phyloP scores from a whole-genome alignment of 2,888 invertebrate genomes.

The Chironomus riparius region DNA sequence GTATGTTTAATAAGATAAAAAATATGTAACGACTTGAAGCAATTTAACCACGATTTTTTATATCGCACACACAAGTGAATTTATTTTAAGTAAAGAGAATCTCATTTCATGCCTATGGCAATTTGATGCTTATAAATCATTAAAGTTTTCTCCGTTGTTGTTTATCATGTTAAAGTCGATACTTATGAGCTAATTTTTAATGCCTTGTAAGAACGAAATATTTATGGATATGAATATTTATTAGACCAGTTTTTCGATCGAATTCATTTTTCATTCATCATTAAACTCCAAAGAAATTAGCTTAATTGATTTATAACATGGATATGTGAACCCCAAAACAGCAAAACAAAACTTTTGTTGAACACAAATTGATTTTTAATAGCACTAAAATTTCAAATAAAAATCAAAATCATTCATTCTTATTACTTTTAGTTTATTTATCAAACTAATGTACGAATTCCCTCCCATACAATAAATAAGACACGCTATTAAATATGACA shows the following conservation, averaged over 20 bases:
- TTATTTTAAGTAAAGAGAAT: neutral
- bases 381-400: neutral
- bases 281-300: neutral
- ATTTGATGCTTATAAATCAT: constrained; percentile 22
- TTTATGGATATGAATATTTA: neutral
- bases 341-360: neutral
- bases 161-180: neutral
- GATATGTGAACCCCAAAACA: neutral
- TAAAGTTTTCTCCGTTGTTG: neutral
- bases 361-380: constrained; percentile 21
- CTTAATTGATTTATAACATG: constrained; percentile 25
- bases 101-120: constrained; percentile 18
- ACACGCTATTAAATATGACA: too few species aligned
- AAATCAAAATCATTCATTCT: neutral
- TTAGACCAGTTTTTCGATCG: neutral
- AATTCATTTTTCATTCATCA: neutral
- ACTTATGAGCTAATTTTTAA: constrained; percentile 2
- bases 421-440: neutral
- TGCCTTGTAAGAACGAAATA: neutral
- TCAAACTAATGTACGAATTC: neutral
- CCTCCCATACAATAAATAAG: too few species aligned
- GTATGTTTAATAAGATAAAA: neutral
- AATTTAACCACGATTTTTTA: neutral
- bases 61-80: neutral
- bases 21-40: neutral